A percentile compares a stretch with the other conserved stretches of the same genome.
phyloP scores from a whole-genome alignment of 2,113 vertebrate species.

The Capreolus pygargus region DNA sequence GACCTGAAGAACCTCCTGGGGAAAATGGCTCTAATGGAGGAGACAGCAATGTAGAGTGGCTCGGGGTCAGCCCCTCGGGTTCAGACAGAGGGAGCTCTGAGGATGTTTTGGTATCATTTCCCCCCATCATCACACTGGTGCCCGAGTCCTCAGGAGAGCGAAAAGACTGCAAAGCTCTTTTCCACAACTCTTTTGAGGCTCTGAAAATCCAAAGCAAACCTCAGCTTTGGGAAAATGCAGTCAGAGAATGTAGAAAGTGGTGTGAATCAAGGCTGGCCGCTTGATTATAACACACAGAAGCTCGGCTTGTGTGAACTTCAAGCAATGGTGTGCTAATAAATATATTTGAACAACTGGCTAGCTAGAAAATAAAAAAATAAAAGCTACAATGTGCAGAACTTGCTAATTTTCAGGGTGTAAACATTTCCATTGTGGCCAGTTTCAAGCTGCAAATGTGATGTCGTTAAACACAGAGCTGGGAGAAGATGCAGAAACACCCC shows the following conservation, averaged over 20 bases:
- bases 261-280: neutral
- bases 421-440: neutral
- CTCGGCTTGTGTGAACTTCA: neutral
- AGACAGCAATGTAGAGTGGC: rapidly evolving
- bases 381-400: neutral
- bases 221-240: neutral
- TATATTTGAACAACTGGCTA: neutral
- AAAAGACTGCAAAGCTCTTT: neutral
- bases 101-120: too few species aligned
- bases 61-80: neutral
- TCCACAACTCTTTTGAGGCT: neutral
- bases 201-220: neutral
- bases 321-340: too few species aligned
- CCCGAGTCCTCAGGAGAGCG: neutral
- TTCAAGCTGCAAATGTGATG: neutral
- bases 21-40: neutral
- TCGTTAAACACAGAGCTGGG: too few species aligned
- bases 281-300: neutral
- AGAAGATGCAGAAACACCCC: neutral
- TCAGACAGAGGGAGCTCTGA: neutral
- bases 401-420: neutral
- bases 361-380: neutral
- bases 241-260: neutral
- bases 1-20: neutral
- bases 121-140: too few species aligned